Conservation (phyloP, 2,113 vertebrate genomes). For the Taxidea taxus region DNA sequence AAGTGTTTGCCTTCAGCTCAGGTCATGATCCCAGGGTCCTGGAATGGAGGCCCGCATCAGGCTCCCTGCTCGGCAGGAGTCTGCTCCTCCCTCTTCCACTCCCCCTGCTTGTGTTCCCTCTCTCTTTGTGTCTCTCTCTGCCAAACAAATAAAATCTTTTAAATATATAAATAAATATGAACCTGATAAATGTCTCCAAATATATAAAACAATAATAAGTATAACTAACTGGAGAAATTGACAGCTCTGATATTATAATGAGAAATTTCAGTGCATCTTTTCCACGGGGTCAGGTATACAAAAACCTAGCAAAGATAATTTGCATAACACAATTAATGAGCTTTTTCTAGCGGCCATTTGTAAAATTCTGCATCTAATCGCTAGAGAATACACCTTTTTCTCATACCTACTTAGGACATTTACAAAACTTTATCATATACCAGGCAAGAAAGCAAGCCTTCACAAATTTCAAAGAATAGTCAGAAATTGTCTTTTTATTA, state of each 20-base stretch:
- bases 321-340: not conserved
- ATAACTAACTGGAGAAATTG: not conserved
- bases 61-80: no score
- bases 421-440: not conserved
- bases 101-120: no score
- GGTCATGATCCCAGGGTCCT: no score
- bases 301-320: not conserved
- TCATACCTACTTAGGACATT: not conserved
- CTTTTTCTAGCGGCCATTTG: not conserved
- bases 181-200: not conserved
- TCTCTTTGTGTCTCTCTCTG: no score
- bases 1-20: no score
- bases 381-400: not conserved
- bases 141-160: no score
- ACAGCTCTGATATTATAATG: not conserved
- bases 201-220: not conserved
- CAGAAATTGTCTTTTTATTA: not conserved
- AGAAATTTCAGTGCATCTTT: not conserved
- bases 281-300: not conserved
- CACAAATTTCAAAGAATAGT: not conserved
- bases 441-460: not conserved
- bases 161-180: not conserved
- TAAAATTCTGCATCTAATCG: not conserved
- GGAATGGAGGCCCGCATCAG: no score
- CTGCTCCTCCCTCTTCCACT: no score